A percentile compares a stretch with the other conserved stretches of the same genome.
phyloP scores from a whole-genome alignment of 2,888 invertebrate genomes.

The Andrena chrysosceles region DNA sequence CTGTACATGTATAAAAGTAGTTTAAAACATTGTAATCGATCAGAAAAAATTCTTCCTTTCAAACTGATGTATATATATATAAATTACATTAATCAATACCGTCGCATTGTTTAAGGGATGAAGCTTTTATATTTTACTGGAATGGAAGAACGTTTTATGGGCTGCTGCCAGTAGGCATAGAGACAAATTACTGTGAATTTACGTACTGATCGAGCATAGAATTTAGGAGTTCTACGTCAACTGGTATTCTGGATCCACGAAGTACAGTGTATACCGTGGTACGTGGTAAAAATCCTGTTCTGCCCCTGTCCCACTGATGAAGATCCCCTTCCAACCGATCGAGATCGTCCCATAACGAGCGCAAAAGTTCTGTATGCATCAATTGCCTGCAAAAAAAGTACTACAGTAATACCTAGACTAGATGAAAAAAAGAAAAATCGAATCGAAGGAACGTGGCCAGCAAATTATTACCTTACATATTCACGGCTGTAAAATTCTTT shows the following conservation, averaged over 20 bases:
- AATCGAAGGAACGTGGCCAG: not conserved
- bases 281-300: slow-evolving; percentile 87
- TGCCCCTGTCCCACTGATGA: slow-evolving; percentile 86
- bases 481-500: slow-evolving; percentile 79
- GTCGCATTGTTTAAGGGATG: too few relatives aligned
- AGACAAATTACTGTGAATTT: not conserved
- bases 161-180: too few relatives aligned
- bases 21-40: too few relatives aligned
- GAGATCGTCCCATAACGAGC: slow-evolving; percentile 90
- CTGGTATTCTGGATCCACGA: slow-evolving; percentile 89
- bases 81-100: too few relatives aligned
- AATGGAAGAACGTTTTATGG: not conserved
- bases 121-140: not conserved
- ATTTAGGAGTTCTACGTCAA: slow-evolving; percentile 89
- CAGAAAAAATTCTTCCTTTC: too few relatives aligned
- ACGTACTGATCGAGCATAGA: slow-evolving; percentile 90
- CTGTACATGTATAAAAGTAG: too few relatives aligned
- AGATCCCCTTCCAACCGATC: slow-evolving; percentile 88
- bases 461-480: slow-evolving; percentile 77
- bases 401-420: not conserved
- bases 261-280: slow-evolving; percentile 88
- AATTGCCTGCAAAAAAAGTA: slow-evolving; percentile 85
- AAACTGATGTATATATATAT: too few relatives aligned
- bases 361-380: slow-evolving; percentile 90
- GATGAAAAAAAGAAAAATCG: not conserved